Conservation (phyloP, 2,888 invertebrate species). For the Terebella lapidaria region DNA sequence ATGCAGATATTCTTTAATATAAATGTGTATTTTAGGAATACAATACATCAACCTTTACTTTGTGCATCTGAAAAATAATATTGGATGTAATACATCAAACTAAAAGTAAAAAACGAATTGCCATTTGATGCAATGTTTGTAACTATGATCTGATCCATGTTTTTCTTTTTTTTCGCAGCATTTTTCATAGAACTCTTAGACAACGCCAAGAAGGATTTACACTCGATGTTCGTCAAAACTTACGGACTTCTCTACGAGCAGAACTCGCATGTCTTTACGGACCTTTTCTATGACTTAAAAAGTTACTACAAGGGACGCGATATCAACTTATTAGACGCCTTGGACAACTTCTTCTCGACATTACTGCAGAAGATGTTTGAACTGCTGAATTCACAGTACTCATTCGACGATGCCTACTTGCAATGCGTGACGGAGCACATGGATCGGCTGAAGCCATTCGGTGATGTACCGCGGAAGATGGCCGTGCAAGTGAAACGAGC, state of each 20-base stretch:
- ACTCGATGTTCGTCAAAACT: conserved; percentile 90
- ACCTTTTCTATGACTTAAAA: conserved; percentile 83
- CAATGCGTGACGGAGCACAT: conserved; percentile 86
- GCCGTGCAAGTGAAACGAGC: conserved; percentile 83
- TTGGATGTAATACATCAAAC: too few relatives aligned
- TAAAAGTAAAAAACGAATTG: too few relatives aligned
- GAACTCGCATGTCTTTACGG: conserved; percentile 86
- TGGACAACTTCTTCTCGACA: conserved; percentile 88
- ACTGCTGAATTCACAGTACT: conserved; percentile 84
- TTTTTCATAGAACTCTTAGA: conserved; percentile 80
- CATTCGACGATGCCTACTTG: conserved; percentile 74
- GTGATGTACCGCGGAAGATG: conserved; percentile 87
- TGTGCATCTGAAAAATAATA: too few relatives aligned
- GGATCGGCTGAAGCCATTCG: conserved; percentile 89
- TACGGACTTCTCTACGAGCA: conserved; percentile 93
- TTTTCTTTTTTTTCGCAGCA: conserved; percentile 68
- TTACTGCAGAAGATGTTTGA: conserved; percentile 91
- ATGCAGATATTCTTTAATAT: too few relatives aligned
- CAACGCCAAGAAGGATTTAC: conserved; percentile 79
- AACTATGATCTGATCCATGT: too few relatives aligned
- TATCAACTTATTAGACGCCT: conserved; percentile 75
- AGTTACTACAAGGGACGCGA: conserved; percentile 70
- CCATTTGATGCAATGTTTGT: too few relatives aligned
- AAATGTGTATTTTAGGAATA: too few relatives aligned
- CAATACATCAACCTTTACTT: too few relatives aligned